These are phyloP conservation scores for Flexamia atlantica DNA, from an alignment of 2,888 invertebrate species.

Conservation along the genomic window DNA sequence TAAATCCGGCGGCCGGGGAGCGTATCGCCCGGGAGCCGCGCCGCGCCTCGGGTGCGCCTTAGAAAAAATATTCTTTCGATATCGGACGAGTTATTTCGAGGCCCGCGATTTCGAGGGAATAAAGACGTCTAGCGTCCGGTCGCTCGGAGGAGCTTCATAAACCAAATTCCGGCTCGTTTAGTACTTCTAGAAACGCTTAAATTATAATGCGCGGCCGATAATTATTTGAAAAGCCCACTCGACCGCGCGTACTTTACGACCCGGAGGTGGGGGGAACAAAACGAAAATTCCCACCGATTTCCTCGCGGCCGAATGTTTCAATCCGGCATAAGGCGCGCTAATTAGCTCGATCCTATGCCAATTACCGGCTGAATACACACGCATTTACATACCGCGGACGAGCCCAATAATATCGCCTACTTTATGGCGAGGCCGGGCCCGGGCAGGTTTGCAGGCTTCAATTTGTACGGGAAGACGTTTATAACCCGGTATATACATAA, in stretches of 20 bases:
- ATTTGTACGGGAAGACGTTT: conserved; percentile 55
- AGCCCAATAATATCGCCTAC: conserved; percentile 51
- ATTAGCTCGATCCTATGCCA: conserved; percentile 36
- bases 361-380: conserved; percentile 53
- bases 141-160: conserved; percentile 45
- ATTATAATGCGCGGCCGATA: conserved; percentile 53
- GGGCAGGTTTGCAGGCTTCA: conserved; percentile 43
- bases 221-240: conserved; percentile 61
- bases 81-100: conserved; percentile 55
- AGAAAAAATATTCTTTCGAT: conserved; percentile 50
- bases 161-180: conserved; percentile 57
- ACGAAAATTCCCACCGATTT: conserved; percentile 44
- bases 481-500: conserved; percentile 52
- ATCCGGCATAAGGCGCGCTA: conserved; percentile 41
- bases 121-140: conserved; percentile 29
- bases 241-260: conserved; percentile 37
- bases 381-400: conserved; percentile 50
- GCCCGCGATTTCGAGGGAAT: conserved; percentile 28
- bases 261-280: conserved; percentile 7
- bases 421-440: conserved; percentile 35
- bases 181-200: conserved; percentile 48
- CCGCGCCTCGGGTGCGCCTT: neutral
- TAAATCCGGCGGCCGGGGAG: conserved; percentile 40
- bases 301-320: conserved; percentile 43
- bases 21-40: conserved; percentile 24